A percentile compares a stretch with the other conserved stretches of the same genome.
Evolutionary conservation across 2,113 vertebrate species (phyloP).

Genomic region (Hemibagrus wyckioides): DNA sequence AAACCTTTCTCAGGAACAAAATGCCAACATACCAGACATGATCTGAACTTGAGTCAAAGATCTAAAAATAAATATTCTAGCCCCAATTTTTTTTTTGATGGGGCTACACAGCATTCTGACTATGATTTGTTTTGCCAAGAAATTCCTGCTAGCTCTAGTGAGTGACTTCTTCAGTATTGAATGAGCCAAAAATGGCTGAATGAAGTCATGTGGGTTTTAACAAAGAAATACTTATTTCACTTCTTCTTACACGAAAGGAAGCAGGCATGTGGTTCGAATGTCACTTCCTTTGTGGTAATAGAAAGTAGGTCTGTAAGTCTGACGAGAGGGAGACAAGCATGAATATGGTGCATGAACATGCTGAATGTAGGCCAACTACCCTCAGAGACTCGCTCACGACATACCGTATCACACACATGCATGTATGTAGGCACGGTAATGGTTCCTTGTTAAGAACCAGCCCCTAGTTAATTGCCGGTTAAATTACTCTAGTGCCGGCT

Average conservation of each 20-base stretch:
- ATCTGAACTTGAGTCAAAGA: neutral
- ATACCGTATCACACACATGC: neutral
- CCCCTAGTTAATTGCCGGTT: constrained; percentile 12
- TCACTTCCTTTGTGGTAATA: constrained; percentile 45
- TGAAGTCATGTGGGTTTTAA: constrained; percentile 30
- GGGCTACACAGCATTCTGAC: neutral
- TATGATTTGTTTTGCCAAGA: neutral
- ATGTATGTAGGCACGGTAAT: constrained; percentile 14
- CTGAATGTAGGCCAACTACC: constrained; percentile 47
- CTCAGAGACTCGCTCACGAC: constrained; percentile 25
- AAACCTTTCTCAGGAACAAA: neutral
- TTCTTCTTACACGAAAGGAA: constrained; percentile 24
- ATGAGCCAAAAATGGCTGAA: constrained; percentile 41
- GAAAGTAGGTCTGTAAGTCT: constrained; percentile 45
- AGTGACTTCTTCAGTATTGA: neutral
- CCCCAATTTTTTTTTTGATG: neutral
- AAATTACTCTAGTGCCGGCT: constrained; percentile 8
- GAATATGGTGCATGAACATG: constrained; percentile 27
- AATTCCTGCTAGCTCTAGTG: neutral
- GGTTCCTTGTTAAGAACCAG: constrained; percentile 1
- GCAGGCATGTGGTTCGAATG: constrained; percentile 47
- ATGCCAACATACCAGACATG: constrained; percentile 13
- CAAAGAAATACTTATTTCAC: constrained; percentile 54
- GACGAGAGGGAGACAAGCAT: constrained; percentile 11
- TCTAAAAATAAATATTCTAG: neutral